Evolutionary conservation across 1,140 invertebrate species (phyloP).

Genomic region (Bombus ignitus): DNA sequence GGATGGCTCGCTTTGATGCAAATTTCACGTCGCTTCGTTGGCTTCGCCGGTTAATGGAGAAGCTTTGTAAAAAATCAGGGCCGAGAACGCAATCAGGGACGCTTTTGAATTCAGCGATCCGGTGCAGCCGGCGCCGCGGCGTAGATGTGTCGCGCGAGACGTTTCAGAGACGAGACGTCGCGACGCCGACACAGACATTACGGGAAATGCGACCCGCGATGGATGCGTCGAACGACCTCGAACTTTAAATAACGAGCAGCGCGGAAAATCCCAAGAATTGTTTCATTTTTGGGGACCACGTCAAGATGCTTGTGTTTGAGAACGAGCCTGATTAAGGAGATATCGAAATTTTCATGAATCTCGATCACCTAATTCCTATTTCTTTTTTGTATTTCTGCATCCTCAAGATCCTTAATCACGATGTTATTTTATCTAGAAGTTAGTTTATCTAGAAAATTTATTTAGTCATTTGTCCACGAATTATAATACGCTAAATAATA

Average conservation of each 20-base stretch:
- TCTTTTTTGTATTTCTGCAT: no score
- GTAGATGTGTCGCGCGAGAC: not conserved
- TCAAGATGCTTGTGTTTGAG: not conserved
- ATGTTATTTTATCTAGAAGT: no score
- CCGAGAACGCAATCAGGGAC: not conserved
- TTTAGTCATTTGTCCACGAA: no score
- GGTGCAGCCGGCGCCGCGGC: not conserved
- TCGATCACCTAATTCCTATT: no score
- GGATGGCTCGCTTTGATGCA: conserved; percentile 8
- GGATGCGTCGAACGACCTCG: not conserved
- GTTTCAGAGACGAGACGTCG: not conserved
- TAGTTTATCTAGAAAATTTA: no score
- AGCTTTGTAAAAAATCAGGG: not conserved
- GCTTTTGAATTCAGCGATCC: conserved; percentile 27
- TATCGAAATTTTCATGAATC: no score
- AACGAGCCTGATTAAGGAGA: no score
- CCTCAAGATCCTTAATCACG: no score
- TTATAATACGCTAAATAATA: no score
- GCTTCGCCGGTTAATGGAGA: not conserved
- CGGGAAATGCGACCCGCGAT: not conserved
- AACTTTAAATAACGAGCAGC: conserved; percentile 12
- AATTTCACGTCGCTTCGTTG: not conserved
- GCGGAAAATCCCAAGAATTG: not conserved
- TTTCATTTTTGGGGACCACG: not conserved
- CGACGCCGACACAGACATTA: not conserved